These are phyloP conservation scores for Strongylocentrotus purpuratus DNA, from an alignment of 35 echinoderm and acorn worm species.

Conservation along the genomic window DNA sequence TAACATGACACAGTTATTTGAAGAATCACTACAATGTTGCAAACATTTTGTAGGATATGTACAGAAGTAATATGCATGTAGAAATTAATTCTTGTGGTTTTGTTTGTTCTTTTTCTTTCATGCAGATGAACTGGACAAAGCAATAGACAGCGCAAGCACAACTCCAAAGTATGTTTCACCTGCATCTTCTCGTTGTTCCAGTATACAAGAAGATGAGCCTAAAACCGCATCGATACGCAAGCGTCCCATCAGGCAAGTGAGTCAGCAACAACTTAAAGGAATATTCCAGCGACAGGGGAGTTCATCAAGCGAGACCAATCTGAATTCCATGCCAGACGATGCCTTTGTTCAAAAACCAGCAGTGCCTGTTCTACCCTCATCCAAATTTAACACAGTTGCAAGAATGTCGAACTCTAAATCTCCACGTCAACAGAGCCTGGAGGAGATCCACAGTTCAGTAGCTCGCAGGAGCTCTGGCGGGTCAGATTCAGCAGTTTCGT, in stretches of 20 bases:
- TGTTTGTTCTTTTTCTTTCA: background rate
- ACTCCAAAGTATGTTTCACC: constrained; percentile 39
- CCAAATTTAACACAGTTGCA: constrained; percentile 65
- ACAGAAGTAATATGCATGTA: background rate
- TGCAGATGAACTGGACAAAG: constrained; percentile 55
- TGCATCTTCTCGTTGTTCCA: constrained; percentile 4
- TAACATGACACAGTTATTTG: background rate
- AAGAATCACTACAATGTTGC: background rate
- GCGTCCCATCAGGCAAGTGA: constrained; percentile 58
- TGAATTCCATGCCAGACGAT: constrained; percentile 29
- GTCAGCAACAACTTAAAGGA: constrained; percentile 45
- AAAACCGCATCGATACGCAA: constrained; percentile 64
- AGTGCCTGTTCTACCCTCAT: constrained; percentile 15
- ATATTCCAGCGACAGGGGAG: constrained; percentile 63
- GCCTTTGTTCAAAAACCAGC: constrained; percentile 33
- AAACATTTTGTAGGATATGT: background rate
- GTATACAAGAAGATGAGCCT: constrained; percentile 23
- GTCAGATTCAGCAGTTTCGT: constrained; percentile 77
- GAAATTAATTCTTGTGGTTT: background rate
- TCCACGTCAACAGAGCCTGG: constrained; percentile 35
- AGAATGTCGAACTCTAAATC: constrained; percentile 63
- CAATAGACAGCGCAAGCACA: constrained; percentile 39
- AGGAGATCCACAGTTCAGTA: constrained; percentile 4
- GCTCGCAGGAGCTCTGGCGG: constrained; percentile 64
- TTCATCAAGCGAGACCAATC: constrained; percentile 31